These are phyloP conservation scores for Darevskia nairensis DNA, from an alignment of 2,797 vertebrate genomes.

Conservation along the genomic window DNA sequence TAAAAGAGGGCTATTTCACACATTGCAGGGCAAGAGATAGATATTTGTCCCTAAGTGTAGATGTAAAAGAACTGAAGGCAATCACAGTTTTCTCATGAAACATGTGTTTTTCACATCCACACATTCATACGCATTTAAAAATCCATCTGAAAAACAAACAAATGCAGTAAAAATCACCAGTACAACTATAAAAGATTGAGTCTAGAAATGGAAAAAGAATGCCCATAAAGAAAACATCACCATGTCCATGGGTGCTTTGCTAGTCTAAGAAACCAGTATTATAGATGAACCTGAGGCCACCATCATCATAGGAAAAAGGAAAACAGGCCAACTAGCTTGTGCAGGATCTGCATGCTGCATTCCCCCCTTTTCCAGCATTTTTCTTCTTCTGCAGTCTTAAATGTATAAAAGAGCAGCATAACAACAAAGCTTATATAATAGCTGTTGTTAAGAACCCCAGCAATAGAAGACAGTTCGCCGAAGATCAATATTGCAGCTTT, in stretches of 20 bases:
- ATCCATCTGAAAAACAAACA: neutral
- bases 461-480: neutral
- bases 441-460: neutral
- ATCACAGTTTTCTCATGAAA: too few species aligned
- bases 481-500: neutral
- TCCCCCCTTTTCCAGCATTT: neutral
- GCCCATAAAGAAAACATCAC: neutral
- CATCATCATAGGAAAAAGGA: neutral
- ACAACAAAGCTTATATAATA: neutral
- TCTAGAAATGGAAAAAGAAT: neutral
- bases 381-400: neutral
- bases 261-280: neutral
- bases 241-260: neutral
- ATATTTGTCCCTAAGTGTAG: too few species aligned
- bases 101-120: neutral
- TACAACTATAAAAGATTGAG: neutral
- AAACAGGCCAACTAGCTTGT: neutral
- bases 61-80: too few species aligned
- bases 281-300: neutral
- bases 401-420: neutral
- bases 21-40: neutral
- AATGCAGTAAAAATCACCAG: neutral
- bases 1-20: neutral
- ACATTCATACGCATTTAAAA: too few species aligned
- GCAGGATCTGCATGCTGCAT: neutral